Evolutionary conservation across 2,113 vertebrate genomes (phyloP), one percentile per base, ranked within the genome.

Genomic region (Spea multiplicata): DNA sequence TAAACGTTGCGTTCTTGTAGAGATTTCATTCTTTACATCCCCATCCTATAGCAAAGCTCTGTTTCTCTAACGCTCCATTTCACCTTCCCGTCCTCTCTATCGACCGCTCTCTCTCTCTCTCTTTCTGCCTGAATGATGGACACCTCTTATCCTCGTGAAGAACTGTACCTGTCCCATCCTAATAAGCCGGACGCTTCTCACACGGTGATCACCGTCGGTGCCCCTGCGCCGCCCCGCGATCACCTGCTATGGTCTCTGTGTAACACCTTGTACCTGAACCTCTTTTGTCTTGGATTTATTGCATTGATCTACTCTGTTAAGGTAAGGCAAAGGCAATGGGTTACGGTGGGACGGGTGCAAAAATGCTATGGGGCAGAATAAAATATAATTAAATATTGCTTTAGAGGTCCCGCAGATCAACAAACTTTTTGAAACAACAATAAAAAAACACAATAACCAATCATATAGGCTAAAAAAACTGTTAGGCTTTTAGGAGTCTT

Each of bases 261-360:
- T 91, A 98, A 97, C 91, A 94, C 94, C 57, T 81, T 98, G 78
- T 98, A 99, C 71, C 93, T 98, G 84, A 99, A 98, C 84, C 92
- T 97, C 88, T 98, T 96, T 88, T 98, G 96, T 69, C 90, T 98
- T 0, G 97, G 97, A 12, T 95, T 99, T 82, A 91, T 97, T 90
- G 96, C 96, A 0, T 94, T 99, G 14, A 87, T 94, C 83, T 95
- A 96, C 88, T 98, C 97, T 3, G 90, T 99, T 86, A 99, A 98
- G 96, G 97, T 98, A 89, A 88, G 90, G n/a, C 0, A 1, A 2
- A 0, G 8, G 44, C 30, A 30, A 30, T 30, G 30, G 30, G 30
- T 30, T 30, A 30, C 2, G 30, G 30, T 30, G 30, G 30, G 30
- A 30, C 30, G 30, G 30, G 30, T 30, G 30, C 30, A 2, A 30